Conservation (phyloP, 2,797 vertebrate species). For the Ispidina lecontei region DNA sequence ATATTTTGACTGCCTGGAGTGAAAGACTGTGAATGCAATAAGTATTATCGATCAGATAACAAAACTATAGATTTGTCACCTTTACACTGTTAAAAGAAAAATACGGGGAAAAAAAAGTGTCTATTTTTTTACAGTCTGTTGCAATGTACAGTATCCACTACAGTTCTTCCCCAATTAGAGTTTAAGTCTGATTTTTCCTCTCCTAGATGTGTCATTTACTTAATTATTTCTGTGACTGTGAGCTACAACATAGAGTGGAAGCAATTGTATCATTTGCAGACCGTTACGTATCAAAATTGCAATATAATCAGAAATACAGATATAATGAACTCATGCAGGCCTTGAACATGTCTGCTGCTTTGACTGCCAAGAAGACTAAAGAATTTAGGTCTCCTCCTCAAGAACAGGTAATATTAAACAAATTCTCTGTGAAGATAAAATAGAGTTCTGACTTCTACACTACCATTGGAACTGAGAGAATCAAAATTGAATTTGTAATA, state of each 20-base stretch:
- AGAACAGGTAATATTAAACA: constrained; percentile 87
- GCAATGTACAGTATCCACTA: background rate
- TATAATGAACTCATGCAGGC: constrained; percentile 98
- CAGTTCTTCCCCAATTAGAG: background rate
- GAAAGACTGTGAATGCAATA: background rate
- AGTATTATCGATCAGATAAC: background rate
- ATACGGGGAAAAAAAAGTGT: background rate
- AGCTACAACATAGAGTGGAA: constrained; percentile 96
- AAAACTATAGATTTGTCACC: background rate
- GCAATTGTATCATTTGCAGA: constrained; percentile 97
- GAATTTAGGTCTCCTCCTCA: constrained; percentile 99
- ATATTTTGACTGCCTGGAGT: background rate
- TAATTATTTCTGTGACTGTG: constrained; percentile 98
- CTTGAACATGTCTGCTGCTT: constrained; percentile 97
- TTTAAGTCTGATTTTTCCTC: background rate
- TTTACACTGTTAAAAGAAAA: background rate
- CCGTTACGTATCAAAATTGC: constrained; percentile 93
- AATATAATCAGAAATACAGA: constrained; percentile 96
- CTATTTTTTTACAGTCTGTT: background rate
- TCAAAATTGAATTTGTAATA: background rate
- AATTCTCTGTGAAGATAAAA: background rate
- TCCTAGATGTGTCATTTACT: constrained; percentile 97
- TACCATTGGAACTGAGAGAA: background rate
- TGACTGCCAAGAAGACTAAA: constrained; percentile 96
- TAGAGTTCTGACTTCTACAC: background rate